Evolutionary conservation across 2,888 invertebrate genomes (phyloP).

Genomic region (Scaptomyza flava): DNA sequence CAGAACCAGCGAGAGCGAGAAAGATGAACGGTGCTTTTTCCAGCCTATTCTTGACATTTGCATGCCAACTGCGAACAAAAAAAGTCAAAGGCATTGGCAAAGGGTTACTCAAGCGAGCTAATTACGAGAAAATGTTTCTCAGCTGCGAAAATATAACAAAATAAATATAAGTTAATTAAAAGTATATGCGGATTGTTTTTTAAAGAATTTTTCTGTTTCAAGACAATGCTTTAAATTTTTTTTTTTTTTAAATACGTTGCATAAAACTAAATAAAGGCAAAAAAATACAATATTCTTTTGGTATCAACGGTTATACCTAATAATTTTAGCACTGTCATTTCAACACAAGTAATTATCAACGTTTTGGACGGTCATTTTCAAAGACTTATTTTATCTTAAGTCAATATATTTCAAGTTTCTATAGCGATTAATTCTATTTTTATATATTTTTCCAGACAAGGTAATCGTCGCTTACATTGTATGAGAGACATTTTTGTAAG

Average conservation of each 20-base stretch:
- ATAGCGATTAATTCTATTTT: not conserved
- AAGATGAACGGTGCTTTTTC: not conserved
- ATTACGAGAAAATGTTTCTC: constrained; percentile 37
- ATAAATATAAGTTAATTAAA: not conserved
- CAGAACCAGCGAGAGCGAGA: not conserved
- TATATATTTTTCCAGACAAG: too few relatives aligned
- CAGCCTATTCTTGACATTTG: constrained; percentile 52
- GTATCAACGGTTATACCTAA: too few relatives aligned
- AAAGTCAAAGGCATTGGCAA: constrained; percentile 52
- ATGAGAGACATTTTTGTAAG: constrained; percentile 1
- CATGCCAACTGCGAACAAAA: constrained; percentile 46
- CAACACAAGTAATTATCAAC: too few relatives aligned
- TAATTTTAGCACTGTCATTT: too few relatives aligned
- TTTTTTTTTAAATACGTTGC: too few relatives aligned
- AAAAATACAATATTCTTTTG: too few relatives aligned
- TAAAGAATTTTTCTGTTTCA: not conserved
- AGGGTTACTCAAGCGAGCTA: constrained; percentile 53
- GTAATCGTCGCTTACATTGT: constrained; percentile 15
- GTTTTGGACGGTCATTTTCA: too few relatives aligned
- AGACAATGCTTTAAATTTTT: too few relatives aligned
- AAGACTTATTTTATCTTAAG: too few relatives aligned
- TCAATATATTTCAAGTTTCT: not conserved
- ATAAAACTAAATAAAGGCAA: too few relatives aligned
- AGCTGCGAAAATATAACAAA: constrained; percentile 23
- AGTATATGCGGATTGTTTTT: not conserved